Base-by-base conservation (phyloP, 1,140 invertebrate species). In the Chionoecetes opilio region DNA sequence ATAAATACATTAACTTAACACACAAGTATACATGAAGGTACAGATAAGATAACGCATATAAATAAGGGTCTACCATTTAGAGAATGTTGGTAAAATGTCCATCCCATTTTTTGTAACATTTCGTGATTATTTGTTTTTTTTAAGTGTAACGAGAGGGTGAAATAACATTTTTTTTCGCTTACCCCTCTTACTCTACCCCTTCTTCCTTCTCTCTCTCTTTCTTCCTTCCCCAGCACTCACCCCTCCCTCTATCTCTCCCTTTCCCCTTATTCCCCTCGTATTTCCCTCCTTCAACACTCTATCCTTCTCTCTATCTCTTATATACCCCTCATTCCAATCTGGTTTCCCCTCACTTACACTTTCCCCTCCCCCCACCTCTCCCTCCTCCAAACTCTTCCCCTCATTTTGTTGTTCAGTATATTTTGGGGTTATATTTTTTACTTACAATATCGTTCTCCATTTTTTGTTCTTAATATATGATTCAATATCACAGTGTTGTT, bases 401-500 rank as follows among this genome's bases (percentile, higher is more conserved):
- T 75, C 6, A 17, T 75, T 2, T 75, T 75, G 21, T 75, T 11
- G 8, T 75, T 75, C n/a, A n/a, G 63, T 75, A n/a, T 75, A 75
- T 75, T 75, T 75, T 75, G 63, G 63, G 63, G 63, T 75, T 75
- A 75, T n/a, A 75, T 8, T 75, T 75, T 75, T 75, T 75, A n/a
- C n/a, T 26, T 26, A n/a, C n/a, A n/a, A n/a, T n/a, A 17, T 75
- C 46, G 11, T 17, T 17, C 46, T 75, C 9, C 63, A 75, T 21
- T 75, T 75, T 75, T 75, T 75, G n/a, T 75, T 75, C 63, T 6
- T 75, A 75, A 75, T 75, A n/a, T 75, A 75, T 75, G 63, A 75
- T 75, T 75, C 63, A 75, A 75, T 75, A 75, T n/a, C 63, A n/a
- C 63, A 21, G n/a, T 75, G 63, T 75, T 75, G 63, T 75, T 75